phyloP scores from a whole-genome alignment of 37 sponge, comb jelly and placozoan genomes.

The Cliona cf. orientalis region DNA sequence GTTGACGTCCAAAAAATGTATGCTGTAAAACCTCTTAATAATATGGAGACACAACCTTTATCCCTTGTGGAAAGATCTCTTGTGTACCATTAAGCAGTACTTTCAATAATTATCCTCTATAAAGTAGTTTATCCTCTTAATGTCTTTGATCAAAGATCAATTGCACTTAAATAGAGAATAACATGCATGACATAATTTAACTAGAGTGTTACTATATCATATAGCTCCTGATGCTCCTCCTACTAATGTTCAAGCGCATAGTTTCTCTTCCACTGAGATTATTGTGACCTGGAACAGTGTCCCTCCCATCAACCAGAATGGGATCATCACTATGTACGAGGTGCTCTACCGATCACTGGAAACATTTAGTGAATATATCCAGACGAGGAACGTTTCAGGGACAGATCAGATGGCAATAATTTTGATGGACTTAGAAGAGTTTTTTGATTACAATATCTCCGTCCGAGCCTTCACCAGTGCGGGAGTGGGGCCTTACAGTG shows the following conservation, averaged over 20 bases:
- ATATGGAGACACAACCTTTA: too few relatives aligned
- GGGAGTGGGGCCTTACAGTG: conserved; percentile 52
- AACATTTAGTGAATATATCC: neutral
- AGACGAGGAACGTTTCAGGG: neutral
- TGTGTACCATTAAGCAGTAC: too few relatives aligned
- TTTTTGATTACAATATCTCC: conserved; percentile 22
- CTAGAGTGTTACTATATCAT: too few relatives aligned
- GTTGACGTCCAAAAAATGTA: too few relatives aligned
- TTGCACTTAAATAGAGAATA: too few relatives aligned
- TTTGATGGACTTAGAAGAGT: conserved; percentile 7
- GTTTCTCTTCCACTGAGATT: neutral
- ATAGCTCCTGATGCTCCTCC: too few relatives aligned
- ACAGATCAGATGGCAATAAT: neutral
- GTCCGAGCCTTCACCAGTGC: conserved; percentile 52
- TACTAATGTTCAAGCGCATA: neutral
- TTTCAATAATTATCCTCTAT: too few relatives aligned
- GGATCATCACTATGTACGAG: conserved; percentile 22
- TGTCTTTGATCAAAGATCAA: too few relatives aligned
- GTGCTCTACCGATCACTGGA: conserved; percentile 12
- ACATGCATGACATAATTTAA: too few relatives aligned
- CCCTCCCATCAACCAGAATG: conserved; percentile 14
- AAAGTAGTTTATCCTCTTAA: too few relatives aligned
- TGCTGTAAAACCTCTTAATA: too few relatives aligned
- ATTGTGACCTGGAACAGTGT: conserved; percentile 1
- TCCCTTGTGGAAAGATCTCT: too few relatives aligned